Conservation (phyloP, 2,797 vertebrate genomes). For the Cyclopterus lumpus region DNA sequence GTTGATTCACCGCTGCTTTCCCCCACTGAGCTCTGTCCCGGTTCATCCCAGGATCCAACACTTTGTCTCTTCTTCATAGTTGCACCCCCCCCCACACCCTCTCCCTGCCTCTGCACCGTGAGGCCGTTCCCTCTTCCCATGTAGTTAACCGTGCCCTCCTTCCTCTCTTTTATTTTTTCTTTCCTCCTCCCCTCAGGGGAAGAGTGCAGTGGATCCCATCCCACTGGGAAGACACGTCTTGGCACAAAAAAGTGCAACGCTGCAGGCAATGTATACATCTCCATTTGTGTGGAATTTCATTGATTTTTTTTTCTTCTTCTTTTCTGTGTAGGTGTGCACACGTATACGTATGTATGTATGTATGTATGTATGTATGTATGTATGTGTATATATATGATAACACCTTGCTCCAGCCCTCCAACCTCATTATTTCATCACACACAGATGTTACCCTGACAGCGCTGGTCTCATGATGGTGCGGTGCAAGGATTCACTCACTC, state of each 20-base stretch:
- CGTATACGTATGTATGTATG: background rate
- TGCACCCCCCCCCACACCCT: constrained; percentile 24
- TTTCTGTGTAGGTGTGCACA: constrained; percentile 23
- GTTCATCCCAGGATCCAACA: constrained; percentile 38
- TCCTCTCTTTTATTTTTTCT: constrained; percentile 35
- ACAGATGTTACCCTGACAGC: constrained; percentile 54
- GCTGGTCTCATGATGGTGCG: constrained; percentile 47
- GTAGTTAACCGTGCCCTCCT: constrained; percentile 58
- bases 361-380: background rate
- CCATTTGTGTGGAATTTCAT: constrained; percentile 78
- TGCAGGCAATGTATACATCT: constrained; percentile 79
- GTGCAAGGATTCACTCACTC: constrained; percentile 68
- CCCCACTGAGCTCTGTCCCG: constrained; percentile 47
- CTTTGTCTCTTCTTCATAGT: constrained; percentile 52
- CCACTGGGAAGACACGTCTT: constrained; percentile 68
- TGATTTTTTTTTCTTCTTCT: constrained; percentile 75
- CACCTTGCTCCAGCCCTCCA: constrained; percentile 38
- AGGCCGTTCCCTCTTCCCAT: constrained; percentile 52
- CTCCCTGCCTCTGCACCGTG: constrained; percentile 48
- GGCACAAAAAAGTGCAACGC: constrained; percentile 75
- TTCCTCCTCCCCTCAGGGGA: constrained; percentile 48
- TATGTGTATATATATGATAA: constrained; percentile 42
- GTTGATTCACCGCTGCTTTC: constrained; percentile 53
- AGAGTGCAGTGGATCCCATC: constrained; percentile 56
- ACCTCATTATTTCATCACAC: constrained; percentile 64